A percentile compares a stretch with the other conserved stretches of the same genome.
Evolutionary conservation across 2,797 vertebrate genomes (phyloP).

Genomic region (Chelonia mydas): DNA sequence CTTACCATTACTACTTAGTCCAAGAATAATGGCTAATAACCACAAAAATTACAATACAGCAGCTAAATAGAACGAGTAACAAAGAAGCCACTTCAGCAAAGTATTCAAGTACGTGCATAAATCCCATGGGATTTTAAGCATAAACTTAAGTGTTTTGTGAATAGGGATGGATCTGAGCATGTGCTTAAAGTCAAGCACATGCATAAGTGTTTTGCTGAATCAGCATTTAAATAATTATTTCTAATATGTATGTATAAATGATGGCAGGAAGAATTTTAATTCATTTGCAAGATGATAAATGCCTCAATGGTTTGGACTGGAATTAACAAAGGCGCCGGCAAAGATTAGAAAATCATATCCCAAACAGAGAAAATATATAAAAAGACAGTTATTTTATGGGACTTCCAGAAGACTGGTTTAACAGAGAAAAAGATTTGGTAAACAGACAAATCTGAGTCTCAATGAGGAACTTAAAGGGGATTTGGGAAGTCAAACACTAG

Average conservation of each 20-base stretch:
- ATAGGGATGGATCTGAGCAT: background rate
- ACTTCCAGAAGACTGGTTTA: conserved; percentile 61
- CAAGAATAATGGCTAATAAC: background rate
- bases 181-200: background rate
- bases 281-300: conserved; percentile 4
- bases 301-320: background rate
- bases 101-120: background rate
- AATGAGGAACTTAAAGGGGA: conserved; percentile 76
- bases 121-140: background rate
- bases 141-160: background rate
- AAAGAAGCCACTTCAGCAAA: background rate
- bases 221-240: conserved; percentile 48
- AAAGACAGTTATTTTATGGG: conserved; percentile 45
- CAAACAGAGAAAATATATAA: conserved; percentile 12
- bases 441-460: conserved; percentile 75
- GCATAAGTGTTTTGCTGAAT: conserved; percentile 22
- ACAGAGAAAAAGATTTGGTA: conserved; percentile 75
- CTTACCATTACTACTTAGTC: background rate
- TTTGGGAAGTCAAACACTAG: conserved; percentile 79
- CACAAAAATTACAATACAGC: background rate
- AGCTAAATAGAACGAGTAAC: background rate
- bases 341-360: background rate
- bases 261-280: conserved; percentile 20
- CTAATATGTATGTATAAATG: background rate
- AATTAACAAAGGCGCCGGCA: conserved; percentile 25